Evolutionary conservation across 2,797 vertebrate genomes (phyloP).

Genomic region (Odontamblyopus rebecca): DNA sequence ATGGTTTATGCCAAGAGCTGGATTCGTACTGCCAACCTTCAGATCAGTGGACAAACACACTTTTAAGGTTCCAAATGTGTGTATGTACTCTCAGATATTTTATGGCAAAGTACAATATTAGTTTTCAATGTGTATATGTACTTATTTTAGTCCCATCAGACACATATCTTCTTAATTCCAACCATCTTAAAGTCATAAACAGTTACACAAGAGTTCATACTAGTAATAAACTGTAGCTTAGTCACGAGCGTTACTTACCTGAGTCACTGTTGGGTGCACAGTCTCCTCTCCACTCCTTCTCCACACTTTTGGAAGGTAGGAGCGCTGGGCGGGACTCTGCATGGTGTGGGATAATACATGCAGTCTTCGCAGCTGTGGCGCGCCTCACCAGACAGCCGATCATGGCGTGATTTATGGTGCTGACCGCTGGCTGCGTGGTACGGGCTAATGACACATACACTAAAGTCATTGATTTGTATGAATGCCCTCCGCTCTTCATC

Average conservation of each 20-base stretch:
- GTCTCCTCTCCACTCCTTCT: slow-evolving; percentile 25
- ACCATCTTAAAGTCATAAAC: neutral
- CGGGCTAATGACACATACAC: slow-evolving; percentile 99
- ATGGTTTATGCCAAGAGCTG: too few species aligned
- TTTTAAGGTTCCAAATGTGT: too few species aligned
- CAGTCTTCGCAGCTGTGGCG: slow-evolving; percentile 74
- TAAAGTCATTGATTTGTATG: slow-evolving; percentile 99
- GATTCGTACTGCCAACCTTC: too few species aligned
- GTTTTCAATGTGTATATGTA: too few species aligned
- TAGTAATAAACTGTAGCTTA: slow-evolving; percentile 27
- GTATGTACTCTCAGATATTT: too few species aligned
- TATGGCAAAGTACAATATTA: too few species aligned
- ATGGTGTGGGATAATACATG: slow-evolving; percentile 77
- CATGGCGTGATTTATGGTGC: slow-evolving; percentile 99
- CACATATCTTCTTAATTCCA: too few species aligned
- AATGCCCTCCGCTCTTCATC: slow-evolving; percentile 99
- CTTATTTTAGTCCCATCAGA: too few species aligned
- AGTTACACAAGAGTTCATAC: neutral
- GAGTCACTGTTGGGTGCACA: slow-evolving; percentile 34
- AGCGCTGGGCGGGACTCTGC: slow-evolving; percentile 26
- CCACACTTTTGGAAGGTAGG: slow-evolving; percentile 46
- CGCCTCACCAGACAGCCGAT: slow-evolving; percentile 94
- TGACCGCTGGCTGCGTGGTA: slow-evolving; percentile 98
- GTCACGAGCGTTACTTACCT: slow-evolving; percentile 46
- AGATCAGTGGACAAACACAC: too few species aligned